These are phyloP conservation scores for Callopanchax toddi DNA, from an alignment of 2,113 vertebrate species.

Conservation along the genomic window DNA sequence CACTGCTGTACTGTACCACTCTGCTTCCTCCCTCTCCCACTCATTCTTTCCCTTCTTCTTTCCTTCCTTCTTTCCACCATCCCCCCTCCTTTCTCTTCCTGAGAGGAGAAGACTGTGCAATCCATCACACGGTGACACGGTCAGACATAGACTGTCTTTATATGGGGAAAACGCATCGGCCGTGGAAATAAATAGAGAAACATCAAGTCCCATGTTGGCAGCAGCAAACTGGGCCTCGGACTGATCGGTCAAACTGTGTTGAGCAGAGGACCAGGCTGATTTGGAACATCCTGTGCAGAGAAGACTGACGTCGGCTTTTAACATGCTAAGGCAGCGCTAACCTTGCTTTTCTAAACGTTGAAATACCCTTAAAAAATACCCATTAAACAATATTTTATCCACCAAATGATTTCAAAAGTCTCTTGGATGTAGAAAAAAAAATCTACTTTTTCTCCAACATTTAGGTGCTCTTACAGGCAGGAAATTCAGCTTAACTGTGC, in stretches of 20 bases:
- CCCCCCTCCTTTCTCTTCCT: slow-evolving; percentile 47
- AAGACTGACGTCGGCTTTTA: slow-evolving; percentile 28
- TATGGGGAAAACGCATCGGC: slow-evolving; percentile 69
- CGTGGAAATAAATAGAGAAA: slow-evolving; percentile 74
- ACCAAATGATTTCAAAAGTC: slow-evolving; percentile 1
- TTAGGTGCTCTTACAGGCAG: neutral
- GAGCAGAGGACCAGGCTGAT: slow-evolving; percentile 63
- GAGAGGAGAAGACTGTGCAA: slow-evolving; percentile 71
- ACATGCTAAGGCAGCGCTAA: neutral
- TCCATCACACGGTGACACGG: slow-evolving; percentile 73
- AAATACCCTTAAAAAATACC: slow-evolving; percentile 14
- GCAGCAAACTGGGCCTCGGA: slow-evolving; percentile 63
- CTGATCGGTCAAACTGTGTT: slow-evolving; percentile 69
- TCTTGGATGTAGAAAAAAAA: neutral
- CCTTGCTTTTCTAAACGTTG: slow-evolving; percentile 4
- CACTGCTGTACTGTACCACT: slow-evolving; percentile 70
- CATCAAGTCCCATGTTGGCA: slow-evolving; percentile 63
- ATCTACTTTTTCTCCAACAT: neutral
- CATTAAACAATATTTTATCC: neutral
- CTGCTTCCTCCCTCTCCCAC: slow-evolving; percentile 56
- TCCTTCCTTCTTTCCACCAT: slow-evolving; percentile 41
- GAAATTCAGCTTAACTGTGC: slow-evolving; percentile 5
- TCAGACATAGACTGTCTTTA: slow-evolving; percentile 74
- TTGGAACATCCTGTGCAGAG: slow-evolving; percentile 51
- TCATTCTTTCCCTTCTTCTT: slow-evolving; percentile 48